phyloP scores from a whole-genome alignment of 1,140 invertebrate species.

The Heliconius hewitsoni region DNA sequence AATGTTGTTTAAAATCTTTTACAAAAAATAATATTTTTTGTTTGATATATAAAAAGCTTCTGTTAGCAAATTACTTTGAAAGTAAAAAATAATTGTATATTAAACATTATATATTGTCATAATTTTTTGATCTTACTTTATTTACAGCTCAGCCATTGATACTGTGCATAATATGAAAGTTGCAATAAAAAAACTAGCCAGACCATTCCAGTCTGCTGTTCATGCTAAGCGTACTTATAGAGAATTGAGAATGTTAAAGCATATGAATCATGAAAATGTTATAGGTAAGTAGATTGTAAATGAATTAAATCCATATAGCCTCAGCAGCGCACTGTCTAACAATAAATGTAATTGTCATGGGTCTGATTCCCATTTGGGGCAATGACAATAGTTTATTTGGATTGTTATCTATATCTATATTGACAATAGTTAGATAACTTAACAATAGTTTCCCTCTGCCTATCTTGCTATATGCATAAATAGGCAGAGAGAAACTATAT shows the following conservation, averaged over 20 bases:
- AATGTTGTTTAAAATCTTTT: no score
- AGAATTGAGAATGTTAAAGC: slow-evolving; percentile 97
- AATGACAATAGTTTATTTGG: no score
- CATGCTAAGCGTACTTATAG: slow-evolving; percentile 99
- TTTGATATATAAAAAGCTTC: background rate
- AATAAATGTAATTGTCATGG: no score
- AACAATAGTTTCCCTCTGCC: no score
- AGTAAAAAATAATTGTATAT: background rate
- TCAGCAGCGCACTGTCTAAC: no score
- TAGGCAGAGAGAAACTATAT: no score
- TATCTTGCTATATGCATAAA: no score
- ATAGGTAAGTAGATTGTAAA: slow-evolving; percentile 79
- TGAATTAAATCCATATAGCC: background rate
- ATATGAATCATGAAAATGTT: slow-evolving; percentile 99
- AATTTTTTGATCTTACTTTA: background rate
- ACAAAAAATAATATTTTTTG: no score
- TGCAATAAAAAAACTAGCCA: slow-evolving; percentile 98
- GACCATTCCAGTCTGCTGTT: slow-evolving; percentile 98
- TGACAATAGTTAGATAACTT: no score
- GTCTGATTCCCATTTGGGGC: no score
- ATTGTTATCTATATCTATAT: no score
- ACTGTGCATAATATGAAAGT: slow-evolving; percentile 90
- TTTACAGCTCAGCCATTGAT: slow-evolving; percentile 87
- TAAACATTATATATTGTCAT: background rate
- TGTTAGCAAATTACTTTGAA: background rate